Evolutionary conservation across 2,888 invertebrate species (phyloP).

Genomic region (Spodoptera picta): DNA sequence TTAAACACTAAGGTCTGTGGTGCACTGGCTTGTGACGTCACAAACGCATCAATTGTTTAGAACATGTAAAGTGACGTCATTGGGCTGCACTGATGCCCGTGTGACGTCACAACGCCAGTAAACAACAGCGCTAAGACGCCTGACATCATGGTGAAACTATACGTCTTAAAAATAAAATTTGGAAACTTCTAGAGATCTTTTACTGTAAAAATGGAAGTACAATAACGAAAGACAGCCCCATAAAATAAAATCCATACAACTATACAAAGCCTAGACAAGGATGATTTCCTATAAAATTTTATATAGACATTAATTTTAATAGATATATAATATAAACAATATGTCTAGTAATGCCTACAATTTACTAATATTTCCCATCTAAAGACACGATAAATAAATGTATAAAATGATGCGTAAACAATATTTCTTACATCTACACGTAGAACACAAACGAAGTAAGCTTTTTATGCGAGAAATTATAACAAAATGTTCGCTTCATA

Average conservation of each 20-base stretch:
- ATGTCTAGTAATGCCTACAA: conserved; percentile 74
- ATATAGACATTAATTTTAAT: conserved; percentile 67
- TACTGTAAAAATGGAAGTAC: conserved; percentile 72
- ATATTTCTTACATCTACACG: conserved; percentile 48
- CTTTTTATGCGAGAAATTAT: conserved; percentile 47
- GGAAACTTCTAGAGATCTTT: conserved; percentile 79
- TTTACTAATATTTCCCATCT: conserved; percentile 72
- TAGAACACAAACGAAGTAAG: conserved; percentile 48
- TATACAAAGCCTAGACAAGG: conserved; percentile 70
- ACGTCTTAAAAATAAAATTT: conserved; percentile 70
- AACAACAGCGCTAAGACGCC: conserved; percentile 54
- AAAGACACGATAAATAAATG: conserved; percentile 67
- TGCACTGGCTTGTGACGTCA: conserved; percentile 47
- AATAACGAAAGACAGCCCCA: conserved; percentile 60
- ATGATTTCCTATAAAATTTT: conserved; percentile 66
- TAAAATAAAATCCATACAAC: conserved; percentile 64
- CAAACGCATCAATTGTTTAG: conserved; percentile 9
- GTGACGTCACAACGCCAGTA: conserved; percentile 53
- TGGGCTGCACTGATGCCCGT: conserved; percentile 12
- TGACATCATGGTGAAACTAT: conserved; percentile 61
- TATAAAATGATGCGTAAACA: conserved; percentile 69
- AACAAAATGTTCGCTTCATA: conserved; percentile 75
- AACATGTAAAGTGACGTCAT: conserved; percentile 14
- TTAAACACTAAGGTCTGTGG: conserved; percentile 66
- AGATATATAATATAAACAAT: conserved; percentile 72